Evolutionary conservation across 1,140 invertebrate genomes (phyloP), one percentile per base, ranked within the genome.

Genomic region (Globodera rostochiensis): DNA sequence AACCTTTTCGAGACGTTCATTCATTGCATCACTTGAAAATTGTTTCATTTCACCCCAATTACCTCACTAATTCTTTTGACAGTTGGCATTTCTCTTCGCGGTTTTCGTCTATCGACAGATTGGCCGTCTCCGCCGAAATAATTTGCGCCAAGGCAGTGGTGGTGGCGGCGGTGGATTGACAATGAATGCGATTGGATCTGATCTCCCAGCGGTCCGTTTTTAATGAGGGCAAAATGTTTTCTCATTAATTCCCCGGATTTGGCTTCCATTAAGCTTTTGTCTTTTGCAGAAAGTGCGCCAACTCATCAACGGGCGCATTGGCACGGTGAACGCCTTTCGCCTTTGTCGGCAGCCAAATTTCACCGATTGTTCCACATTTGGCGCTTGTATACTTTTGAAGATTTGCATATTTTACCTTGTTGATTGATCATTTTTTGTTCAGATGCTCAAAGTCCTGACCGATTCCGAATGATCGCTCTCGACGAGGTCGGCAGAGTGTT

Each of bases 41-140:
- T 66, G 13, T 66, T 21, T 21, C 13, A 66, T 66, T 66, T 66
- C 60, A 66, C 36, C 36, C 36, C 3, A 36, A 36, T 36, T 66
- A 15, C 60, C 3, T 66, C 60, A 15, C 60, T 21, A 66, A 15
- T 66, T 21, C 2, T 3, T 80, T 80, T 76, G 86, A 21, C 60
- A 85, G 84, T 25, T 87, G 21, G 83, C 77, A 8, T 69, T 85
- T 46, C 60, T 86, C n/a, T 76, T 85, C n/a, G 57, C 25, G 25
- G 73, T 85, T 46, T 86, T 85, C 50, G 73, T 86, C 45, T 85
- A 85, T 67, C 85, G 85, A 19, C 85, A 86, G 84, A 88, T 88
- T 46, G 75, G 69, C 49, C 84, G 85, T 15, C 71, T 87, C 21
- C 85, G 85, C 45, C 82, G 85, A 49, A 86, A 86, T 49, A 86